These are phyloP conservation scores for Drosophila triauraria DNA, from an alignment of 1,140 invertebrate species.

Conservation along the genomic window DNA sequence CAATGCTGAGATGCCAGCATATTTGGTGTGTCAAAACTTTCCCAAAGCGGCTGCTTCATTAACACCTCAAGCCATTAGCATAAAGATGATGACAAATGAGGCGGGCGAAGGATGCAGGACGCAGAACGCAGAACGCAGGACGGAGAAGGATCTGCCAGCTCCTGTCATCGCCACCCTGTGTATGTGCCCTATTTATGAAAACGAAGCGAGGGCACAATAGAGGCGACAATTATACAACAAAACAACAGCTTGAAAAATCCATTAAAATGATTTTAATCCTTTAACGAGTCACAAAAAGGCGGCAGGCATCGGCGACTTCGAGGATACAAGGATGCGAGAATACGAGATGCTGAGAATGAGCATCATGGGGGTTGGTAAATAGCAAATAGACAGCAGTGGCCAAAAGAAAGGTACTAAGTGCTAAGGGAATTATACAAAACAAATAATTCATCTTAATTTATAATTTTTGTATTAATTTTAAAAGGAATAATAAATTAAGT, in stretches of 20 bases:
- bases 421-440: no score
- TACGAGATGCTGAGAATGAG: constrained; percentile 29
- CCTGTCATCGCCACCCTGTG: constrained; percentile 35
- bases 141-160: constrained; percentile 2
- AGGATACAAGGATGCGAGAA: constrained; percentile 16
- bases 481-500: no score
- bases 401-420: not conserved
- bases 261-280: constrained; percentile 84
- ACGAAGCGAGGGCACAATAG: constrained; percentile 49
- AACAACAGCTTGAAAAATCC: constrained; percentile 84
- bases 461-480: no score
- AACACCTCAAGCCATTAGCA: constrained; percentile 69
- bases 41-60: constrained; percentile 42
- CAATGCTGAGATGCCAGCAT: constrained; percentile 7
- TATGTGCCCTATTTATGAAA: constrained; percentile 72
- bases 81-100: constrained; percentile 76
- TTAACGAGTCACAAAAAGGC: constrained; percentile 79
- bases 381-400: not conserved
- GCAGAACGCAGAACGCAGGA: constrained; percentile 11
- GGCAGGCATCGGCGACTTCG: constrained; percentile 22
- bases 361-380: constrained; percentile 40
- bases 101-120: constrained; percentile 25
- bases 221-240: constrained; percentile 80
- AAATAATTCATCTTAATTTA: no score
- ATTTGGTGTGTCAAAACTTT: constrained; percentile 21